A percentile compares a stretch with the other conserved stretches of the same genome.
Evolutionary conservation across 1,140 invertebrate species (phyloP).

Genomic region (Phymastichus coffea): DNA sequence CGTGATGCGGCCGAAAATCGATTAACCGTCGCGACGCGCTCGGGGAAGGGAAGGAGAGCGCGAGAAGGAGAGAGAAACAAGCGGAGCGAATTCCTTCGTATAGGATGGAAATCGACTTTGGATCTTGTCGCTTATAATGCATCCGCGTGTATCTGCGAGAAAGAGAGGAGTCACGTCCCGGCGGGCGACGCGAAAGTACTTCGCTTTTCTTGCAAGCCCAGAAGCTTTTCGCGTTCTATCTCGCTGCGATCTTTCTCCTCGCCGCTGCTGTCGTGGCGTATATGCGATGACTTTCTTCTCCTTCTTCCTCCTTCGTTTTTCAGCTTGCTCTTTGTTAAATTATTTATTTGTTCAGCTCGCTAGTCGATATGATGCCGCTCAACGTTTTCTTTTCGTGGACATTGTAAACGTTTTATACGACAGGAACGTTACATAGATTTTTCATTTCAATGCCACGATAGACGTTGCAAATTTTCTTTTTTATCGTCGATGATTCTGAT

Average conservation of each 20-base stretch:
- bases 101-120: slow-evolving; percentile 17
- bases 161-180: slow-evolving; percentile 14
- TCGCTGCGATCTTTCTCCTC: neutral
- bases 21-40: slow-evolving; percentile 9
- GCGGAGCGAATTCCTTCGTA: neutral
- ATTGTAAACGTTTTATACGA: no score
- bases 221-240: slow-evolving; percentile 8
- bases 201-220: no score
- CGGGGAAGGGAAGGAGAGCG: neutral
- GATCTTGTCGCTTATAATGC: slow-evolving; percentile 1
- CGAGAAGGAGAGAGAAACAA: neutral
- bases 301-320: no score
- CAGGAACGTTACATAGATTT: no score
- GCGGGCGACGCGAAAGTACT: neutral
- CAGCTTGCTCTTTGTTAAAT: neutral
- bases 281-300: no score
- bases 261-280: no score
- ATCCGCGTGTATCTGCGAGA: neutral
- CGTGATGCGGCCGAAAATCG: slow-evolving; percentile 15
- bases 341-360: neutral
- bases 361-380: neutral
- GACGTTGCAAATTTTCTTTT: no score
- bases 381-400: neutral
- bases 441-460: no score
- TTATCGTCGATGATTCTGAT: no score